Conservation (phyloP, 2,113 vertebrate genomes). For the Cacatua alba region DNA sequence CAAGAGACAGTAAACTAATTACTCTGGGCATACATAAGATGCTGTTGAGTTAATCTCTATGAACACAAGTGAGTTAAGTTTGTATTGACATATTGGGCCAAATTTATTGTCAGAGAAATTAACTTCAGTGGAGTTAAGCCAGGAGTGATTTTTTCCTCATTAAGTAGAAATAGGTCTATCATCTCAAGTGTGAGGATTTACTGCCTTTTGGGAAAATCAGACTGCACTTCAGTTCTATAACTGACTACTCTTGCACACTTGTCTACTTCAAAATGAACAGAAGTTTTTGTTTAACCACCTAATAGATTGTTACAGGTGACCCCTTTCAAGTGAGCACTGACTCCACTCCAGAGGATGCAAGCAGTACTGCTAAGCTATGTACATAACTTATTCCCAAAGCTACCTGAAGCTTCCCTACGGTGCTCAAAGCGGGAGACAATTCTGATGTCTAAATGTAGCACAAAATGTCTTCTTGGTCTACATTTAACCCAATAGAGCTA, state of each 20-base stretch:
- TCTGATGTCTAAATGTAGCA: not conserved
- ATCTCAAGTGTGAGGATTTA: not conserved
- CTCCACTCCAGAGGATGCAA: not conserved
- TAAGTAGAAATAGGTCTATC: not conserved
- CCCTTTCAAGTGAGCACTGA: not conserved
- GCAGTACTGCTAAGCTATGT: not conserved
- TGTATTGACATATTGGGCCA: slow-evolving; percentile 48
- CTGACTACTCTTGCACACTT: not conserved
- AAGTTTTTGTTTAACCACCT: not conserved
- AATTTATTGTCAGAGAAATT: slow-evolving; percentile 53
- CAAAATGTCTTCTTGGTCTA: not conserved
- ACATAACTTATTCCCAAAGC: not conserved
- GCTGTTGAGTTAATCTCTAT: slow-evolving; percentile 43
- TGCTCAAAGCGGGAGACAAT: not conserved
- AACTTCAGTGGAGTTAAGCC: slow-evolving; percentile 5
- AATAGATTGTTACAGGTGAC: not conserved
- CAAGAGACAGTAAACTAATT: slow-evolving; percentile 58
- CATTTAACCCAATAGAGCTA: not conserved
- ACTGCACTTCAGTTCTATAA: not conserved
- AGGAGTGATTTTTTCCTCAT: slow-evolving; percentile 26
- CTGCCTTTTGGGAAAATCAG: not conserved
- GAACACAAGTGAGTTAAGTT: slow-evolving; percentile 48
- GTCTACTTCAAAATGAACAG: not conserved
- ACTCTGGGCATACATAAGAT: slow-evolving; percentile 49
- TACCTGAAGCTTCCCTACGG: not conserved